Evolutionary conservation across 2,797 vertebrate genomes (phyloP).

Genomic region (Ptychadena robeensis): DNA sequence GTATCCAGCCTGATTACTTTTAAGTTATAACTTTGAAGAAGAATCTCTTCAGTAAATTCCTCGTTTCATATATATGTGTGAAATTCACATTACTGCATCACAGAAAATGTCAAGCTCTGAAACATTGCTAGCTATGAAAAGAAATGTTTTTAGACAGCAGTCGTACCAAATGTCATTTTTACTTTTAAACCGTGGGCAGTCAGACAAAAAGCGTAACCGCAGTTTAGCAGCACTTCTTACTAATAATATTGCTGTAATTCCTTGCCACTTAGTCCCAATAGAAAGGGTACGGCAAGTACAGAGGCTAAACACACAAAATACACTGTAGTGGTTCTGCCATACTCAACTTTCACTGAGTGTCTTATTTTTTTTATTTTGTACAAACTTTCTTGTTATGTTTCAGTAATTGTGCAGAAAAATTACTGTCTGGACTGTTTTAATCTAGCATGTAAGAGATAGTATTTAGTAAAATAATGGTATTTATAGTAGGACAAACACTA

Average conservation of each 20-base stretch:
- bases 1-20: background rate
- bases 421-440: background rate
- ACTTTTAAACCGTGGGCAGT: constrained; percentile 66
- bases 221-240: constrained; percentile 63
- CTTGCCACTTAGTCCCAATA: constrained; percentile 57
- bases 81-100: constrained; percentile 14
- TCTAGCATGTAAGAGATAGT: background rate
- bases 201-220: constrained; percentile 61
- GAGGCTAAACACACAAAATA: constrained; percentile 35
- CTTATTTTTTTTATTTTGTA: background rate
- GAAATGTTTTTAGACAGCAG: constrained; percentile 63
- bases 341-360: constrained; percentile 33
- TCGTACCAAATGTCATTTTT: constrained; percentile 72
- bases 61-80: background rate
- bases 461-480: background rate
- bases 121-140: constrained; percentile 61
- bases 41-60: background rate
- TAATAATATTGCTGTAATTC: constrained; percentile 64
- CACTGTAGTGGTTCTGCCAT: constrained; percentile 4
- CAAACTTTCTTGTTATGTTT: background rate
- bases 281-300: constrained; percentile 47
- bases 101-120: constrained; percentile 73
- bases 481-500: background rate
- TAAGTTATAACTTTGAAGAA: background rate
- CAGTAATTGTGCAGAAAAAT: background rate